Evolutionary conservation across 2,888 invertebrate species (phyloP), one percentile per base, ranked within the genome.

Genomic region (Tuta absoluta): DNA sequence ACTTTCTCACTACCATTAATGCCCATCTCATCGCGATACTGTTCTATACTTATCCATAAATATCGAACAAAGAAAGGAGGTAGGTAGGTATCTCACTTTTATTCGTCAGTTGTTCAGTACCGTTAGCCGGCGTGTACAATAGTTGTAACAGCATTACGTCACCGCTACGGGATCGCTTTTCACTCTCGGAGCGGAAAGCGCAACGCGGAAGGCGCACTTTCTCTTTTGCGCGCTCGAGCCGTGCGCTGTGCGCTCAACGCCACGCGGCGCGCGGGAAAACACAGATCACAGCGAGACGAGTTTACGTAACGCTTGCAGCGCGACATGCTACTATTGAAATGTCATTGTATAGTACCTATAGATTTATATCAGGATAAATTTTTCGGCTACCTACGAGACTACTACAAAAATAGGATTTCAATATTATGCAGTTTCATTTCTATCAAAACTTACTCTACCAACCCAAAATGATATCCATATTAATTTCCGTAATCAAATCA

Each of bases 141-240:
- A 62, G 58, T 24, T 66, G 60, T 66, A 67, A 68, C 65, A 68
- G 76, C 75, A 85, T 91, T 90, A 88, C 91, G 89, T 91, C 89
- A 89, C 75, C 74, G 80, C 78, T 86, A 89, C 89, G 89, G 91
- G 90, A 90, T 89, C 87, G 81, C 89, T 89, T 89, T 90, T 90
- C 90, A 90, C 90, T 91, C 89, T 90, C 89, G 74, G 77, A 78
- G 86, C 90, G 90, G 89, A 89, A 90, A 89, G 87, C 85, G 85
- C 89, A 84, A 88, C 83, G 89, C 89, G 90, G 91, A 91, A 91
- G 86, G 82, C 83, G 72, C 81, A 90, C 91, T 91, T 91, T 91
- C 91, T 90, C 90, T 91, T 91, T 89, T 88, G 86, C 86, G 78
- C 82, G 79, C 62, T 58, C 38, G 38, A n/a, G n/a, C 19, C 24